phyloP scores from a whole-genome alignment of 2,797 vertebrate species.

The Alauda arvensis region DNA sequence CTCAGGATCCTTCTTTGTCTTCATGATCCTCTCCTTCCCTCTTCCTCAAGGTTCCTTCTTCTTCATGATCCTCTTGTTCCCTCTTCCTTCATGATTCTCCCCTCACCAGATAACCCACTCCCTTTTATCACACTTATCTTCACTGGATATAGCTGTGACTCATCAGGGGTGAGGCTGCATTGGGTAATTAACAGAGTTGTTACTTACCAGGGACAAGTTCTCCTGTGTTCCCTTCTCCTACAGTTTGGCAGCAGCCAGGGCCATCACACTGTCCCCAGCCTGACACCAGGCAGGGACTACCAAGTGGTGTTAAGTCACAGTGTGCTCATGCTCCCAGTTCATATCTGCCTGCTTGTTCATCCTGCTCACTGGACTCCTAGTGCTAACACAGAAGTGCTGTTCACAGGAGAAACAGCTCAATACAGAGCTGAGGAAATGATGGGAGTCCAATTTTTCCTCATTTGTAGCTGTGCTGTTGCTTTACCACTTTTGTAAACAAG shows the following conservation, averaged over 20 bases:
- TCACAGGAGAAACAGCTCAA: neutral
- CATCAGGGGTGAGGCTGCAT: neutral
- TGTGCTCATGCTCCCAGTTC: neutral
- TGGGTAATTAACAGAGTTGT: neutral
- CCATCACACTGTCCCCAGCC: rapidly evolving
- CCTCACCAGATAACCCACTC: neutral
- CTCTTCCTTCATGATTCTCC: neutral
- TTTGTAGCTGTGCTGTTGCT: neutral
- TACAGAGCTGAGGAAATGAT: rapidly evolving
- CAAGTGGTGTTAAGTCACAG: neutral
- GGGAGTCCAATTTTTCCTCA: neutral
- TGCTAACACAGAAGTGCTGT: neutral
- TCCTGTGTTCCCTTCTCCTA: neutral
- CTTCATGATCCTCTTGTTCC: no score
- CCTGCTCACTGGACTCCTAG: no score
- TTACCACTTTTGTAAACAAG: neutral
- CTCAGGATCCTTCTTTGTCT: neutral
- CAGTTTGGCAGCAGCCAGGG: neutral
- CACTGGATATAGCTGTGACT: neutral
- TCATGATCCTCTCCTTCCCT: neutral
- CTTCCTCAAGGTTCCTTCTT: neutral
- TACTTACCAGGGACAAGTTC: neutral
- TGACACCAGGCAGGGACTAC: no score
- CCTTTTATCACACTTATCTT: neutral
- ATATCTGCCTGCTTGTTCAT: rapidly evolving